A percentile compares a stretch with the other conserved stretches of the same genome.
These are phyloP conservation scores for Cotesia chilonis DNA, from an alignment of 1,140 invertebrate genomes.

Conservation along the genomic window DNA sequence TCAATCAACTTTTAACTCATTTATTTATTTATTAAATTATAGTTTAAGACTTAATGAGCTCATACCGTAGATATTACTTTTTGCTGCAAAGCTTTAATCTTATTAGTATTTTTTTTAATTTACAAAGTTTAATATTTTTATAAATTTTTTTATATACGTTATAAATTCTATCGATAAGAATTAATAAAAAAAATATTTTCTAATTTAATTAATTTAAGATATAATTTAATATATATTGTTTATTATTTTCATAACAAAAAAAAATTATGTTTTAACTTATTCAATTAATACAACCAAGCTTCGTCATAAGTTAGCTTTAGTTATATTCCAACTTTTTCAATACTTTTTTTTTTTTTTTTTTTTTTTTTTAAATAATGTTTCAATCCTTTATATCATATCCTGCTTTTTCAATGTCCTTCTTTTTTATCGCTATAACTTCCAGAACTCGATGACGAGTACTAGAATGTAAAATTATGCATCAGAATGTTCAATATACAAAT, in stretches of 20 bases:
- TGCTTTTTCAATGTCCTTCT: background rate
- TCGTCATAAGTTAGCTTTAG: slow-evolving; percentile 4
- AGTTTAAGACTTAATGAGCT: no score
- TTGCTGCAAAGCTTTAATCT: background rate
- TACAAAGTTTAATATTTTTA: no score
- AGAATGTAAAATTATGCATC: background rate
- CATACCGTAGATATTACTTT: background rate
- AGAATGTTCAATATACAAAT: background rate
- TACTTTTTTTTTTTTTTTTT: slow-evolving; percentile 14
- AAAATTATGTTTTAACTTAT: slow-evolving; percentile 23
- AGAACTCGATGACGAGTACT: no score
- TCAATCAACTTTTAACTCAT: no score
- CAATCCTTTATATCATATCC: slow-evolving; percentile 1
- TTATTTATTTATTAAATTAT: no score
- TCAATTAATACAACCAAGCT: slow-evolving; percentile 24
- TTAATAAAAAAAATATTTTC: slow-evolving; percentile 13
- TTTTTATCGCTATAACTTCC: background rate
- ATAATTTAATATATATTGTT: no score
- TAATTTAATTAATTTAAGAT: no score
- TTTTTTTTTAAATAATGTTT: background rate
- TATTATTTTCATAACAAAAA: background rate
- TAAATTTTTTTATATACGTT: background rate
- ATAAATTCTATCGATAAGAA: slow-evolving; percentile 1
- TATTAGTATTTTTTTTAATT: background rate
- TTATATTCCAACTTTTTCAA: slow-evolving; percentile 23